Percentiles rank a stretch among this genome's conserved stretches.
Evolutionary conservation across 2,797 vertebrate species (phyloP).

Genomic region (Sciaenops ocellatus): DNA sequence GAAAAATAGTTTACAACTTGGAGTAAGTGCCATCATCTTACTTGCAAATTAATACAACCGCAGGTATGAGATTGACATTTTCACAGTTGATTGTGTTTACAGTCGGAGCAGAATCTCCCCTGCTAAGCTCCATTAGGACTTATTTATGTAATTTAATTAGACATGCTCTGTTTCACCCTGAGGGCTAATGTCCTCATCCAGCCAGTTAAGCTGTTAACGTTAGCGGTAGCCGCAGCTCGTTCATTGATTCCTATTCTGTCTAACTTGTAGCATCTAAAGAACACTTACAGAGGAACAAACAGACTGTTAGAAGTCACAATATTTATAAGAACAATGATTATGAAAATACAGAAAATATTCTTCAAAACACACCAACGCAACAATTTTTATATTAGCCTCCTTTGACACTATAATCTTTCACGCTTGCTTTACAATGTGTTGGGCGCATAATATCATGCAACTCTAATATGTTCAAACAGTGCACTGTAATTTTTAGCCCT

Average conservation of each 20-base stretch:
- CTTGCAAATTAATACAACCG: slow-evolving; percentile 61
- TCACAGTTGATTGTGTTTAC: slow-evolving; percentile 74
- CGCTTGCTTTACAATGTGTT: slow-evolving; percentile 48
- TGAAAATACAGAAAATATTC: slow-evolving; percentile 12
- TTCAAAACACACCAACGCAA: slow-evolving; percentile 33
- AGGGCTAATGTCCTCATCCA: slow-evolving; percentile 59
- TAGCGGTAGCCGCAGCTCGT: slow-evolving; percentile 64
- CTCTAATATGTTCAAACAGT: slow-evolving; percentile 71
- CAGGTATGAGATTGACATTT: slow-evolving; percentile 75
- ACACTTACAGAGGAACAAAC: neutral
- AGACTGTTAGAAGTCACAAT: slow-evolving; percentile 13
- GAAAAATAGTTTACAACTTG: slow-evolving; percentile 31
- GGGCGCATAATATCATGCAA: slow-evolving; percentile 61
- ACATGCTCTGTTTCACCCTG: slow-evolving; percentile 56
- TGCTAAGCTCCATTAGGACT: slow-evolving; percentile 65
- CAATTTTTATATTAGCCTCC: slow-evolving; percentile 19
- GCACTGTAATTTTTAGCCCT: slow-evolving; percentile 72
- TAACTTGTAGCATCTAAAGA: neutral
- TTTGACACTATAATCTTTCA: slow-evolving; percentile 43
- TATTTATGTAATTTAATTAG: slow-evolving; percentile 76
- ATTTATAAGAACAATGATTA: slow-evolving; percentile 14
- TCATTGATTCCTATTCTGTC: slow-evolving; percentile 49
- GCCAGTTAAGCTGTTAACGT: slow-evolving; percentile 82
- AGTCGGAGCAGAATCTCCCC: slow-evolving; percentile 61
- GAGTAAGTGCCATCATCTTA: slow-evolving; percentile 43